Percentiles rank a stretch among this genome's conserved stretches.
phyloP scores from a whole-genome alignment of 2,888 invertebrate genomes.

The Alcis repandata region DNA sequence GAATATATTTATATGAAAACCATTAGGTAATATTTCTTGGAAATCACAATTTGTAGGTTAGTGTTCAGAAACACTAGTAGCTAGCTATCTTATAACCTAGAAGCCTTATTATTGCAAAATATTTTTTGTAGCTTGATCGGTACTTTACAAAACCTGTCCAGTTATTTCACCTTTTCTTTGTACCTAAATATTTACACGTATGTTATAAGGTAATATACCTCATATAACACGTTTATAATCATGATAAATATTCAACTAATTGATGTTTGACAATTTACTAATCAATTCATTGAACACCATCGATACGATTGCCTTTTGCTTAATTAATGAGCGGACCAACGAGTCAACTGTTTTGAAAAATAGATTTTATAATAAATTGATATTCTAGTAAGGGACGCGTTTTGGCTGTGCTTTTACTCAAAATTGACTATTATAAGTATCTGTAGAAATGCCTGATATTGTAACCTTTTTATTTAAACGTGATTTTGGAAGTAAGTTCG shows the following conservation, averaged over 20 bases:
- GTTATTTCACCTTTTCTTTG: conserved; percentile 3
- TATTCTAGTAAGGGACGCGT: conserved; percentile 69
- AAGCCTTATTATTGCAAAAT: conserved; percentile 27
- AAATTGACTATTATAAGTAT: conserved; percentile 55
- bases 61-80: conserved; percentile 34
- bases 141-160: conserved; percentile 6
- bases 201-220: conserved; percentile 7
- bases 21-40: conserved; percentile 30
- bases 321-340: conserved; percentile 81
- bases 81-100: conserved; percentile 32
- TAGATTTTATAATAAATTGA: conserved; percentile 73
- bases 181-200: not conserved
- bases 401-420: conserved; percentile 81
- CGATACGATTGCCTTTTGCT: conserved; percentile 79
- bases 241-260: not conserved
- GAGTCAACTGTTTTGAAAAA: conserved; percentile 78
- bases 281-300: conserved; percentile 56
- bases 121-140: conserved; percentile 12
- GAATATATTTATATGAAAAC: conserved; percentile 44
- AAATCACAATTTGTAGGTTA: conserved; percentile 39
- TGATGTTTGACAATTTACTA: conserved; percentile 31
- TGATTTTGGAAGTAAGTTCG: conserved; percentile 20
- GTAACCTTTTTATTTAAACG: conserved; percentile 17
- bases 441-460: conserved; percentile 42
- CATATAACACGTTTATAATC: conserved; percentile 2